Conservation (phyloP, 35 echinoderm and acorn worm genomes). For the Apostichopus parvimensis region DNA sequence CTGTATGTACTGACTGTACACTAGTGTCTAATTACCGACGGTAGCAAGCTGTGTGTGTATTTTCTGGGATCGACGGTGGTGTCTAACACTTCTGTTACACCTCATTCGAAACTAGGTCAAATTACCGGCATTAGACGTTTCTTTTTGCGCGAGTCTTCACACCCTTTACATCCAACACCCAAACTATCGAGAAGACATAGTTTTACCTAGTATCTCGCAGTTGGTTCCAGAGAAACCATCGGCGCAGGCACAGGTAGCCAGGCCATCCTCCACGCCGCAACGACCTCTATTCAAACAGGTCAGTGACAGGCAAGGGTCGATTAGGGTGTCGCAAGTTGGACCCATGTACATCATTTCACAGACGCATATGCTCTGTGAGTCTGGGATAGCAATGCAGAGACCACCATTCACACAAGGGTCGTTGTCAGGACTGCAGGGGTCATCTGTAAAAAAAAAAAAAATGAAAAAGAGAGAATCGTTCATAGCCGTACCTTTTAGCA, state of each 20-base stretch:
- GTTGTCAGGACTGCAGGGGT: slow-evolving; percentile 33
- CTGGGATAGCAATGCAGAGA: neutral
- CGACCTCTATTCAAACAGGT: slow-evolving; percentile 20
- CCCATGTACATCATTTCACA: neutral
- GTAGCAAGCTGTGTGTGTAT: too few species aligned
- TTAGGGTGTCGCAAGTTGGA: neutral
- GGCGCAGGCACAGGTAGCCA: neutral
- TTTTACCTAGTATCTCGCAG: slow-evolving; percentile 33
- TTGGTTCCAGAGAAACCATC: slow-evolving; percentile 7
- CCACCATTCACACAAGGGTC: neutral
- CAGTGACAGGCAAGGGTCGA: slow-evolving; percentile 31
- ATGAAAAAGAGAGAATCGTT: too few species aligned
- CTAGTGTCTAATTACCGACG: too few species aligned
- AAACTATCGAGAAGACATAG: neutral
- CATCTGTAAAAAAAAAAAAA: neutral
- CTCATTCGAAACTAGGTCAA: too few species aligned
- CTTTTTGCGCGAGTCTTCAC: too few species aligned
- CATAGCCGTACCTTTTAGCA: too few species aligned
- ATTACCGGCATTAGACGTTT: too few species aligned
- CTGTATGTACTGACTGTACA: too few species aligned
- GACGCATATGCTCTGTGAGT: neutral
- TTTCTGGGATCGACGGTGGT: too few species aligned
- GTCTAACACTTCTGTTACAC: too few species aligned
- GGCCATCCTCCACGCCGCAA: neutral
- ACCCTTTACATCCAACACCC: neutral